Percentiles rank a stretch among this genome's conserved stretches.
Evolutionary conservation across 2,113 vertebrate species (phyloP).

Genomic region (Tinamus guttatus): DNA sequence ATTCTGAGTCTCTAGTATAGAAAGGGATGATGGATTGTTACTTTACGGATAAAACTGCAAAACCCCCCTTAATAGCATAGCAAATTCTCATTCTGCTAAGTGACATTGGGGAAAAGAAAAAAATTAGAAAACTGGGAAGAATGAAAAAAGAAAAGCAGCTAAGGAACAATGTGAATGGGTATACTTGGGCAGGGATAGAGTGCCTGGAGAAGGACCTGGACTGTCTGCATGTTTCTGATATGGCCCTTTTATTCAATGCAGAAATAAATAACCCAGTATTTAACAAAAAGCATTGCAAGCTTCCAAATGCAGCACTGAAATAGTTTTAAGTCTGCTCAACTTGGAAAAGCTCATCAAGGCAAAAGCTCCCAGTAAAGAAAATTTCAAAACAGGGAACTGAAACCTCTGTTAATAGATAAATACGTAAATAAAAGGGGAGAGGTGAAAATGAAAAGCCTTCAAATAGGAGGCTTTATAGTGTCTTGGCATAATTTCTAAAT

Average conservation of each 20-base stretch:
- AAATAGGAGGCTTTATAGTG: not conserved
- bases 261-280: not conserved
- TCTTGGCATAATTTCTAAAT: not conserved
- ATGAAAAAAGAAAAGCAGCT: not conserved
- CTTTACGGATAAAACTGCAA: not conserved
- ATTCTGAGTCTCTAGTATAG: not conserved
- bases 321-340: not conserved
- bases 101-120: not conserved
- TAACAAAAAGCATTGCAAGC: not conserved
- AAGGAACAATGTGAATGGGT: not conserved
- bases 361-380: not conserved
- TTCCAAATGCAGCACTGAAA: not conserved
- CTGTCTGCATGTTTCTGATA: not conserved
- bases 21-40: not conserved
- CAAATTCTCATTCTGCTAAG: not conserved
- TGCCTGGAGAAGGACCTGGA: not conserved
- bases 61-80: not conserved
- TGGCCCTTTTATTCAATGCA: not conserved
- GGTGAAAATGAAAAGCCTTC: not conserved
- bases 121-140: too few relatives aligned
- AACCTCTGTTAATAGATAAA: not conserved
- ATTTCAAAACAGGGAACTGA: rapidly evolving
- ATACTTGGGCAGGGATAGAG: not conserved
- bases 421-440: not conserved
- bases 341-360: not conserved